Conservation (phyloP, 2,888 invertebrate species). For the Thumatha senex region DNA sequence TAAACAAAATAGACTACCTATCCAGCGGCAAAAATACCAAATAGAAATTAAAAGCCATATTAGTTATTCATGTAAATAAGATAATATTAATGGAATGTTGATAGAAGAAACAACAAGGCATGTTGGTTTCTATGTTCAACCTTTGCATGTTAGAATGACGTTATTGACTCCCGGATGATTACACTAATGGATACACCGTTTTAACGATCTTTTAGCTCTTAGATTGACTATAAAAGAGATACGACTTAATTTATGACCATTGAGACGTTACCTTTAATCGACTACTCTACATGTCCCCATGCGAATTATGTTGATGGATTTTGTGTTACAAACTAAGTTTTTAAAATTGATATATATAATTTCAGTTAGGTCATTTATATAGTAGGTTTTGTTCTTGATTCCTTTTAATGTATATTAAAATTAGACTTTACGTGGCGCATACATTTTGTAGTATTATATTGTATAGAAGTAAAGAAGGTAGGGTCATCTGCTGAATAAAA, state of each 20-base stretch:
- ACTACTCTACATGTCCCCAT: constrained; percentile 46
- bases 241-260: constrained; percentile 70
- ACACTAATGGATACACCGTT: constrained; percentile 72
- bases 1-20: not conserved
- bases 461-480: too few relatives aligned
- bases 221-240: constrained; percentile 77
- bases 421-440: too few relatives aligned
- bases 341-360: not conserved
- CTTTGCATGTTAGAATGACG: constrained; percentile 71
- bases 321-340: constrained; percentile 9
- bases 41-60: constrained; percentile 42
- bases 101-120: constrained; percentile 22
- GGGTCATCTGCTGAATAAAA: too few relatives aligned
- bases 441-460: too few relatives aligned
- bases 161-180: constrained; percentile 74
- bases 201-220: constrained; percentile 74
- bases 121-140: constrained; percentile 41
- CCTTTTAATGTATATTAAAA: too few relatives aligned
- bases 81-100: constrained; percentile 47
- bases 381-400: too few relatives aligned
- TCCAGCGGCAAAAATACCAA: constrained; percentile 9
- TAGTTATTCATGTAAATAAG: constrained; percentile 48
- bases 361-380: too few relatives aligned
- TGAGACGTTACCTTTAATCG: constrained; percentile 55
- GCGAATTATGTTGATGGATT: constrained; percentile 52